phyloP scores from a whole-genome alignment of 2,113 vertebrate species.

The Microtus montanus region DNA sequence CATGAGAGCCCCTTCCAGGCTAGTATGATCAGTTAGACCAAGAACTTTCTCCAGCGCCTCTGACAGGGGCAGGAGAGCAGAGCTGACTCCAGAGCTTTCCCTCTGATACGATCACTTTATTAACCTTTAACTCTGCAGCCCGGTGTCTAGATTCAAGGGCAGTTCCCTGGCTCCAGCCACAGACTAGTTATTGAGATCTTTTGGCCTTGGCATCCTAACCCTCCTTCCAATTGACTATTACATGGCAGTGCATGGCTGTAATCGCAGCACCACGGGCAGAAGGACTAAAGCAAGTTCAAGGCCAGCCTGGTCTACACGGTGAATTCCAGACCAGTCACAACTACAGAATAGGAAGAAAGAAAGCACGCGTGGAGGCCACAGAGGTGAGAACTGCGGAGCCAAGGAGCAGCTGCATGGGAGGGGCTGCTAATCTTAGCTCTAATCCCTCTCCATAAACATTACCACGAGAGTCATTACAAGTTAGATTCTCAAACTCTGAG shows the following conservation, averaged over 20 bases:
- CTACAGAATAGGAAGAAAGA: background rate
- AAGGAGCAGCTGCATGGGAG: fast-evolving
- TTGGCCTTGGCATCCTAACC: background rate
- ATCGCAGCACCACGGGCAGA: background rate
- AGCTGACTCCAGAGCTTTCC: background rate
- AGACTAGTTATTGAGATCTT: background rate
- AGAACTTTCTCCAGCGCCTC: background rate
- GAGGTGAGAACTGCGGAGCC: background rate
- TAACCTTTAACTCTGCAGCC: background rate
- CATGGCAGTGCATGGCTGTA: too few species aligned
- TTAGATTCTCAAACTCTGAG: background rate
- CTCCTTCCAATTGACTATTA: background rate
- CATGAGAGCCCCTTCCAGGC: background rate
- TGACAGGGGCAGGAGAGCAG: background rate
- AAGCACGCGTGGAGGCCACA: fast-evolving
- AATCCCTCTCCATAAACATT: background rate
- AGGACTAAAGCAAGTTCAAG: background rate
- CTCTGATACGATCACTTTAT: background rate
- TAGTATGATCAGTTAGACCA: background rate
- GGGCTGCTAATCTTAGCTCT: background rate
- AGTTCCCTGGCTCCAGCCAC: background rate
- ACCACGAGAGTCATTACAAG: background rate
- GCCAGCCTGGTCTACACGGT: background rate
- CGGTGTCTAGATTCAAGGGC: background rate
- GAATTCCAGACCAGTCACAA: background rate